These are phyloP conservation scores for Protula sp. DNA, from an alignment of 2,888 invertebrate species.

Conservation along the genomic window DNA sequence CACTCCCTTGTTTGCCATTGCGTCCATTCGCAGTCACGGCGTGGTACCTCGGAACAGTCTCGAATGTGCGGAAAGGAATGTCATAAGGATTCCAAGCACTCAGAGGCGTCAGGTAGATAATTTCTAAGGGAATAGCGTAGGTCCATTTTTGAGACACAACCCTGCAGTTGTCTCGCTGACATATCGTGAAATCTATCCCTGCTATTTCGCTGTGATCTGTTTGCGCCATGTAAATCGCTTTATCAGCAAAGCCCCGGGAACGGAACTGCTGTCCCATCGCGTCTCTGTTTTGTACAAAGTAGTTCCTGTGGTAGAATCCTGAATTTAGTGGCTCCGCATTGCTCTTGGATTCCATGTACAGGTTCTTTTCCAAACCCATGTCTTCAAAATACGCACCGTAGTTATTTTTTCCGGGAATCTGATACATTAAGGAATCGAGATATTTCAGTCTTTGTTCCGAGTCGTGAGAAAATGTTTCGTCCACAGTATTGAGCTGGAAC, in stretches of 20 bases:
- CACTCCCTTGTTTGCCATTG: conserved; percentile 21
- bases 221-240: conserved; percentile 27
- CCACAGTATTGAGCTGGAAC: conserved; percentile 5
- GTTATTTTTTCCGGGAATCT: conserved; percentile 35
- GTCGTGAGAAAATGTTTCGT: neutral
- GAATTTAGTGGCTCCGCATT: conserved; percentile 5
- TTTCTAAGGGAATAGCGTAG: conserved; percentile 39
- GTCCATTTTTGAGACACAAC: conserved; percentile 22
- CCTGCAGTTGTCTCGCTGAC: neutral
- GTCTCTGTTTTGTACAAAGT: neutral
- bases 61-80: conserved; percentile 17
- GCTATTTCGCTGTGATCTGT: conserved; percentile 31
- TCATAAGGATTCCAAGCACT: conserved; percentile 38
- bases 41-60: neutral
- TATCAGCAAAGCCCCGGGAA: conserved; percentile 13
- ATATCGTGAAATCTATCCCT: conserved; percentile 15
- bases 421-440: conserved; percentile 28
- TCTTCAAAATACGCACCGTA: conserved; percentile 24
- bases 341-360: conserved; percentile 1
- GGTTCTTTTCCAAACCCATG: conserved; percentile 16
- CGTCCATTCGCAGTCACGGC: conserved; percentile 5
- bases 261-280: conserved; percentile 5
- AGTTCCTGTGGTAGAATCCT: conserved; percentile 13
- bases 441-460: conserved; percentile 6
- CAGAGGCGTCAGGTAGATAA: conserved; percentile 40